phyloP scores from a whole-genome alignment of 2,113 vertebrate species.

The Trachemys scripta region DNA sequence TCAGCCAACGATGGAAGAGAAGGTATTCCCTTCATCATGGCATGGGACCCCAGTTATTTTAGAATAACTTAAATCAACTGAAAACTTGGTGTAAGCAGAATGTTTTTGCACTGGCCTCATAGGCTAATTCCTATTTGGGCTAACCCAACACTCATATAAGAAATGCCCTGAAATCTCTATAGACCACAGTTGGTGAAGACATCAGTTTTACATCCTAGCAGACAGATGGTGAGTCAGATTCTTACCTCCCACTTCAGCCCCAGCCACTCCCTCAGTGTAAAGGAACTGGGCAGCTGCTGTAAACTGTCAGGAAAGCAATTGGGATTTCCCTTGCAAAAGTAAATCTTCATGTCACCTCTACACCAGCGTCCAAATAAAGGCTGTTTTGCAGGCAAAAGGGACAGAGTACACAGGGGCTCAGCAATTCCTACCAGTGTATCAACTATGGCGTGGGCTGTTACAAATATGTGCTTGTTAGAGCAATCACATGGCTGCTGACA shows the following conservation, averaged over 20 bases:
- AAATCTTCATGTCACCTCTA: background rate
- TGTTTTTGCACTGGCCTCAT: background rate
- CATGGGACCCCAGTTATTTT: background rate
- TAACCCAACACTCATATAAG: background rate
- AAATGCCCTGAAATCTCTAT: background rate
- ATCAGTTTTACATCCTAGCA: background rate
- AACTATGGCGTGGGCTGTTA: background rate
- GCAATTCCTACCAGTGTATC: background rate
- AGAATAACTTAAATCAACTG: background rate
- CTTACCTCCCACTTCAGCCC: background rate
- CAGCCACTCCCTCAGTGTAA: background rate
- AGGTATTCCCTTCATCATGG: background rate
- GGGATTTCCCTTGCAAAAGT: background rate
- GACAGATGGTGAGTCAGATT: background rate
- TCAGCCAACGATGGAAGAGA: background rate
- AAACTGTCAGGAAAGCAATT: background rate
- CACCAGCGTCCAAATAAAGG: background rate
- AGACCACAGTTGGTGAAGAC: background rate
- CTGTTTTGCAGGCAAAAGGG: conserved; percentile 15
- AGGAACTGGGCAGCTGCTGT: background rate
- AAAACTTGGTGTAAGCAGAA: background rate
- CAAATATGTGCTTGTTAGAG: background rate
- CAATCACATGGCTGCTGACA: background rate
- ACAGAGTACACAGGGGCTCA: background rate
- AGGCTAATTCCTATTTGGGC: background rate